Evolutionary conservation across 2,113 vertebrate species (phyloP), one percentile per base, ranked within the genome.

Genomic region (Ptyas mucosa): DNA sequence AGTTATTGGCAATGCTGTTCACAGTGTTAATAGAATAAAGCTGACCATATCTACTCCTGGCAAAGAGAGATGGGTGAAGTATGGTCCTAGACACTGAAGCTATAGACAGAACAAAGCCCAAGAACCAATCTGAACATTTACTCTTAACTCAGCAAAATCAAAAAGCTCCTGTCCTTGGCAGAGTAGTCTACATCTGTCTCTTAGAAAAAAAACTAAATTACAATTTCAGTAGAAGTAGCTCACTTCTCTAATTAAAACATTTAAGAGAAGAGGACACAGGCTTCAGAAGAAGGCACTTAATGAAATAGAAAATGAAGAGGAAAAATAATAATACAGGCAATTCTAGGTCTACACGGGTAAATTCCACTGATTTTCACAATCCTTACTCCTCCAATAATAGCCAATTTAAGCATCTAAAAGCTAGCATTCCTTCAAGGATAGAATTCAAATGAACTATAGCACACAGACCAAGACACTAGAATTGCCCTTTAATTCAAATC

Each of bases 131-230:
- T 0, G 55, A 21, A 93, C 55, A 1, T 52, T n/a, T 91, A 3
- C 0, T 0, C 0, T 26, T 6, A 0, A 0, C 21, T 0, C 20
- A 58, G 89, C 3, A 0, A 85, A 88, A 58, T 86, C 54, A 0
- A 0, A 21, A 85, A n/a, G 0, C 11, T 0, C 0, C 92, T 85
- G 0, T 43, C 23, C 3, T 0, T 1, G 0, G 64, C 14, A 89
- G 26, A 58, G 49, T 2, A 26, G 75, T 90, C 0, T 69, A 43
- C 69, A 81, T 18, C 0, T 1, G 0, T 1, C 64, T 0, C 11
- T 49, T 86, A 8, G 0, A 26, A 54, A 0, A 0, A 43, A 29
- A n/a, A 87, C 1, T 29, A 89, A 85, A 92, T 61, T 7, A 92
- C 94, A 9, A 93, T 87, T 92, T 55, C 55, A 23, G 43, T n/a